Conservation (phyloP, 2,888 invertebrate species). For the Cataglyphis livida region DNA sequence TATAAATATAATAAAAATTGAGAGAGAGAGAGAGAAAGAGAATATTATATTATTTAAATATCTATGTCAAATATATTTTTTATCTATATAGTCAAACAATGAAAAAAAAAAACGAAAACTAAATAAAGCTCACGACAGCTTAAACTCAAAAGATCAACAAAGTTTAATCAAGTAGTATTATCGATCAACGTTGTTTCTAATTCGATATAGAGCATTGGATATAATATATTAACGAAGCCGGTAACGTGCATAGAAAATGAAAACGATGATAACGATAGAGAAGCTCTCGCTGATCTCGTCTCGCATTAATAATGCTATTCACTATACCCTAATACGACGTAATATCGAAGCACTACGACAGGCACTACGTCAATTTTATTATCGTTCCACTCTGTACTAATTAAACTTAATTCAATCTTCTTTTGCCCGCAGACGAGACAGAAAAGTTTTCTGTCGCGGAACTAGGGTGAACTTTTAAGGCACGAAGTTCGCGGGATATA, state of each 20-base stretch:
- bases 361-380: constrained; percentile 27
- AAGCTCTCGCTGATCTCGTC: constrained; percentile 1
- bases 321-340: background rate
- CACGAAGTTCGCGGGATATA: constrained; percentile 40
- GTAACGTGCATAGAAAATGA: background rate
- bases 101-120: background rate
- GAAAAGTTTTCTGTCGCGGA: constrained; percentile 38
- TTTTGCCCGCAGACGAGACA: background rate
- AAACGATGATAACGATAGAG: constrained; percentile 14
- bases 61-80: background rate
- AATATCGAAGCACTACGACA: constrained; percentile 10
- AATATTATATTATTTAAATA: background rate
- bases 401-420: constrained; percentile 50
- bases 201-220: background rate
- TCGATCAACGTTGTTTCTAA: constrained; percentile 9
- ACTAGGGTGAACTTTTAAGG: constrained; percentile 48
- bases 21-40: too few species aligned
- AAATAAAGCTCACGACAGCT: background rate
- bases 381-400: constrained; percentile 29
- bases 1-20: background rate
- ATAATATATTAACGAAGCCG: background rate
- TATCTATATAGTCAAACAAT: background rate
- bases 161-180: background rate
- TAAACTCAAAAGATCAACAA: background rate
- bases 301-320: constrained; percentile 13